Conservation (phyloP, 2,797 vertebrate genomes). For the Scomberomorus guttatus region DNA sequence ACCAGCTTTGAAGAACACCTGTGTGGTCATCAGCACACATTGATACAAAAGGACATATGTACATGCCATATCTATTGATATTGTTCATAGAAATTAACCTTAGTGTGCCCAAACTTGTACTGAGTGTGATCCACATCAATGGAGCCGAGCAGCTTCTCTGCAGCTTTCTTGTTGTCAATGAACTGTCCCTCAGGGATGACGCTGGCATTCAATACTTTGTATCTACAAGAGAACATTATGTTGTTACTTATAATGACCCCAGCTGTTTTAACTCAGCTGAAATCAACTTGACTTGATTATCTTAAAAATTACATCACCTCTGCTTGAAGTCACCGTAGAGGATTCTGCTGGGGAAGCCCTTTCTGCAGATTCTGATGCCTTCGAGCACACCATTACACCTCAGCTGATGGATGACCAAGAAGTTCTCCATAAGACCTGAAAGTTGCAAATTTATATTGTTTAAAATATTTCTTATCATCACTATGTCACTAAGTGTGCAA, state of each 20-base stretch:
- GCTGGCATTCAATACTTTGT: conserved; percentile 89
- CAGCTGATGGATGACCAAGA: conserved; percentile 92
- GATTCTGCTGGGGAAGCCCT: conserved; percentile 92
- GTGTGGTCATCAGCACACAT: not conserved
- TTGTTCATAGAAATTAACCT: too few relatives aligned
- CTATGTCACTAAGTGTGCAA: not conserved
- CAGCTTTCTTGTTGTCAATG: conserved; percentile 74
- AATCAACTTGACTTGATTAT: not conserved
- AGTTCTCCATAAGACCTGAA: conserved; percentile 86
- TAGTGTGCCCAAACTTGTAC: conserved; percentile 54
- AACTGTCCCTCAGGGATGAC: conserved; percentile 90
- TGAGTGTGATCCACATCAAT: conserved; percentile 75
- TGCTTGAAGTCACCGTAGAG: conserved; percentile 91
- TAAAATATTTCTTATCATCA: too few relatives aligned
- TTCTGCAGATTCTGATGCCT: conserved; percentile 86
- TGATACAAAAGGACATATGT: too few relatives aligned
- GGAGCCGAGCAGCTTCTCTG: conserved; percentile 74
- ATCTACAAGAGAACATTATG: conserved; percentile 66
- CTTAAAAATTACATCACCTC: conserved; percentile 73
- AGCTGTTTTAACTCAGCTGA: not conserved
- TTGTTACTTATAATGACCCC: not conserved
- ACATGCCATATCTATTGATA: too few relatives aligned
- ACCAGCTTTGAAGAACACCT: conserved; percentile 80
- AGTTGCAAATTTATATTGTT: not conserved
- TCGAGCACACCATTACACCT: conserved; percentile 92